These are phyloP conservation scores for Scotopteryx bipunctaria DNA, from an alignment of 2,888 invertebrate species.

Conservation along the genomic window DNA sequence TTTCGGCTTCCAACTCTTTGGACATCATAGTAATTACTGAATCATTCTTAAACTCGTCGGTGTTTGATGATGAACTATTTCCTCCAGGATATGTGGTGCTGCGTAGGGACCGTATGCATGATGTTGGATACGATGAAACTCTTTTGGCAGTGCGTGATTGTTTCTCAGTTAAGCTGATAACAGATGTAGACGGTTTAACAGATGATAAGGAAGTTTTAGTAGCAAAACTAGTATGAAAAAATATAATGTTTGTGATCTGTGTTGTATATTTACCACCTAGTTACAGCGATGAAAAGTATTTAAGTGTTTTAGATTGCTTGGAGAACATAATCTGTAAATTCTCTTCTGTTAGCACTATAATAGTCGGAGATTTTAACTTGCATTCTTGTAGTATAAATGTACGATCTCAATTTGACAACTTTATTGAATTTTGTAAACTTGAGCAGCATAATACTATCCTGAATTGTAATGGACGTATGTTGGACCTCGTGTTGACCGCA, in stretches of 20 bases:
- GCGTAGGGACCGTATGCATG: neutral
- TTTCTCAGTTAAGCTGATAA: neutral
- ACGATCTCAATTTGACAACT: conserved; percentile 2
- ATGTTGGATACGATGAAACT: conserved; percentile 10
- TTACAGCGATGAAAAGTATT: conserved; percentile 7
- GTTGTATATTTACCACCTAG: conserved; percentile 10
- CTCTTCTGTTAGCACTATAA: neutral
- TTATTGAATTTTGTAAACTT: conserved; percentile 6
- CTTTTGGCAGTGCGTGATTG: conserved; percentile 6
- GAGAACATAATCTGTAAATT: conserved; percentile 10
- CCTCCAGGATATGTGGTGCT: neutral
- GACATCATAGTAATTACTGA: conserved; percentile 8
- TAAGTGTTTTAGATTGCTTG: conserved; percentile 7
- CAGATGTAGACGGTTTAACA: conserved; percentile 10
- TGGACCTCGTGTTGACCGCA: conserved; percentile 10
- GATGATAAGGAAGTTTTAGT: conserved; percentile 7
- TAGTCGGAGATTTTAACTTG: conserved; percentile 6
- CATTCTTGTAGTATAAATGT: conserved; percentile 12
- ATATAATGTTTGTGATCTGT: conserved; percentile 5
- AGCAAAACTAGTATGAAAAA: conserved; percentile 1
- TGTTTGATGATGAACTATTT: neutral
- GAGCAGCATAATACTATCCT: conserved; percentile 3
- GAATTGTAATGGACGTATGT: conserved; percentile 7
- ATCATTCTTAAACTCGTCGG: conserved; percentile 1
- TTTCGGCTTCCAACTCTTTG: neutral